phyloP scores from a whole-genome alignment of 2,888 invertebrate genomes.

The Diaprepes abbreviatus region DNA sequence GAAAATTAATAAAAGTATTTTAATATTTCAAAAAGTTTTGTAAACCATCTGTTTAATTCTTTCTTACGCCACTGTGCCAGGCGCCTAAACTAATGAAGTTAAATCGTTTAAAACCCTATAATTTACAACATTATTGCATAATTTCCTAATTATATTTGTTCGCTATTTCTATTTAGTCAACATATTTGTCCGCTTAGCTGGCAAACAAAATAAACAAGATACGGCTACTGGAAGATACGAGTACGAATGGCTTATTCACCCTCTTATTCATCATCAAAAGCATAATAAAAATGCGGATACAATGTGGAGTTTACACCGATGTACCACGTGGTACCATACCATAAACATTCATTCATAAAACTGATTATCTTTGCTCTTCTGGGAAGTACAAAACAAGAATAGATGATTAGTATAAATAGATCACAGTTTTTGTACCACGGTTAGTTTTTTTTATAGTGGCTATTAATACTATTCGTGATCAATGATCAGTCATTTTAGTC shows the following conservation, averaged over 20 bases:
- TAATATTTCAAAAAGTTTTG: no score
- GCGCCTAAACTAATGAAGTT: no score
- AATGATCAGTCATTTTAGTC: background rate
- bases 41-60: no score
- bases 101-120: no score
- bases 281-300: conserved; percentile 5
- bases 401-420: background rate
- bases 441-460: background rate
- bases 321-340: background rate
- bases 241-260: background rate
- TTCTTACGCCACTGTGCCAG: no score
- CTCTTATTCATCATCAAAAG: background rate
- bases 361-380: background rate
- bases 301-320: background rate
- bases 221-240: background rate
- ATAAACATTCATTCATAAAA: background rate
- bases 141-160: conserved; percentile 1
- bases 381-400: background rate
- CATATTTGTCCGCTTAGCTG: background rate
- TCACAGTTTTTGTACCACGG: background rate
- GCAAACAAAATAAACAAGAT: background rate
- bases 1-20: no score
- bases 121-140: background rate
- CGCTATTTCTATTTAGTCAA: conserved; percentile 12
- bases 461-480: no score